Base-by-base conservation (phyloP, 1,140 invertebrate genomes). In the Ostrea edulis region DNA sequence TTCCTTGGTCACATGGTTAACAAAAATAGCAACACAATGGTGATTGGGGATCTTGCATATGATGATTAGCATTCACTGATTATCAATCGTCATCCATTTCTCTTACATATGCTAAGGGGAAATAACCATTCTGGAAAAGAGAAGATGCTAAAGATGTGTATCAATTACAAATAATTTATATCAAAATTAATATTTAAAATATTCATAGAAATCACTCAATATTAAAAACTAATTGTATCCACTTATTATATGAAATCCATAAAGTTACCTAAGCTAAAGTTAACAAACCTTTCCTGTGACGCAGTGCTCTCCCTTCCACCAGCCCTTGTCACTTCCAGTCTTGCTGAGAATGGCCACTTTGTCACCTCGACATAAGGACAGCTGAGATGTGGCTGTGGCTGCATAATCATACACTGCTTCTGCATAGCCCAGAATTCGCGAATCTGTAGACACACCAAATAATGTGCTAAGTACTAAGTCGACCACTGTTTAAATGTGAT, bases 281-380 rank as follows among this genome's bases (percentile, higher is more conserved):
- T 53, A 17, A 62, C n/a, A 25, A 54, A 96, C 96, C 94, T 95
- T 95, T 91, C 97, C 96, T 77, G 96, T 96, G 82, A 97, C 96
- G 92, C 96, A 96, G 54, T 97, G 97, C 90, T 97, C 96, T 51
- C 97, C 97, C 90, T 97, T 97, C 97, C 97, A 97, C 97, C 97
- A 97, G 85, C 97, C 97, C 93, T 97, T 97, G 90, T 97, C 96
- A 92, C 97, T 97, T 25, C 97, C 97, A 92, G 97, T 96, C 93
- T 97, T 97, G 89, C 97, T 97, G 22, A 97, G 94, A 35, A 97
- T 96, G 44, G 97, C 96, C 22, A 99, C 96, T 92, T 97, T 96
- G 92, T 97, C 97, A 20, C 97, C 98, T 77, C 97, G 96, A 86
- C 96, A 96, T 82, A 98, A 94, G 82, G 96, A 96, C 85, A 98